Conservation (phyloP, 2,797 vertebrate genomes). For the Hydrolagus colliei region DNA sequence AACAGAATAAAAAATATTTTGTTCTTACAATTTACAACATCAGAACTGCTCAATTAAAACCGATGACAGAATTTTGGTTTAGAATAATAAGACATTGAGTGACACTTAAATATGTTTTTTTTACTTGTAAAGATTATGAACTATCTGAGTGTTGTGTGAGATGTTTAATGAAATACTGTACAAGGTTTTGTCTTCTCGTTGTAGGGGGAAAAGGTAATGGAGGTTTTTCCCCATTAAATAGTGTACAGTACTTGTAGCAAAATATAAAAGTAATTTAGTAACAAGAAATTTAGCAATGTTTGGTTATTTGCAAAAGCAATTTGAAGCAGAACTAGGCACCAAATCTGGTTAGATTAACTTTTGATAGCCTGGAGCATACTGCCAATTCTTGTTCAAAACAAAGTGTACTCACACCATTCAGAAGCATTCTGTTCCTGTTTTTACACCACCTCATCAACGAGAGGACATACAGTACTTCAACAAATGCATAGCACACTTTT, state of each 20-base stretch:
- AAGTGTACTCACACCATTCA: neutral
- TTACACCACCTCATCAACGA: neutral
- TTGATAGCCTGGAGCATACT: neutral
- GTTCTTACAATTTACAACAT: neutral
- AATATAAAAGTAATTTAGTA: neutral
- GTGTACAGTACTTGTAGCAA: neutral
- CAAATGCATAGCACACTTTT: neutral
- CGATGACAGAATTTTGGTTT: neutral
- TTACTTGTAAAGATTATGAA: neutral
- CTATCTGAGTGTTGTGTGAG: neutral
- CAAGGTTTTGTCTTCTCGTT: neutral
- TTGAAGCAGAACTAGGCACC: no score
- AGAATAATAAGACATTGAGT: neutral
- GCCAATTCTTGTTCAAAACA: neutral
- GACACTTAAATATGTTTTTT: no score
- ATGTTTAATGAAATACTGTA: neutral
- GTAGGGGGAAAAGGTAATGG: no score
- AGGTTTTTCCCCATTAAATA: neutral
- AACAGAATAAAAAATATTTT: neutral
- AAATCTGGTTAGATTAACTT: neutral
- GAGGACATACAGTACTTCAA: neutral
- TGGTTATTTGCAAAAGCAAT: no score
- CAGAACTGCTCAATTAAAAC: neutral
- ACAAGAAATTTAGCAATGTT: neutral
- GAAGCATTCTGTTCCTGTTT: neutral